A percentile compares a stretch with the other conserved stretches of the same genome.
phyloP scores from a whole-genome alignment of 2,113 vertebrate genomes.

The Corythaeola cristata region DNA sequence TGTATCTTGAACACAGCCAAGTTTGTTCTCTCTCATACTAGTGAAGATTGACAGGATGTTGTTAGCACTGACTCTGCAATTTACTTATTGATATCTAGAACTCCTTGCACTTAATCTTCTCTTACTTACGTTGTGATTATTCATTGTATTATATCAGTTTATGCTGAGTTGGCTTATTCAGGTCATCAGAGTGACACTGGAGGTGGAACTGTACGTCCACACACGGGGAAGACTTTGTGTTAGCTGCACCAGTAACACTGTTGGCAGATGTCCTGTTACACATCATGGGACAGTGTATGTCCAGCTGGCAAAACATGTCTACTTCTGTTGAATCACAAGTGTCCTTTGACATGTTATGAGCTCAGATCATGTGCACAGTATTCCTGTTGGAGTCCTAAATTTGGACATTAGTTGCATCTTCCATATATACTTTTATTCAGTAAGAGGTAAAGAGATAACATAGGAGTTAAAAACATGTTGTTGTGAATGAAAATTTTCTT shows the following conservation, averaged over 20 bases:
- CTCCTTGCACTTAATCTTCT: not conserved
- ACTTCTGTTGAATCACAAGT: not conserved
- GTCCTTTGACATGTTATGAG: not conserved
- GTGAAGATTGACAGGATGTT: not conserved
- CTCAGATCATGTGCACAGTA: not conserved
- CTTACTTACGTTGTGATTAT: not conserved
- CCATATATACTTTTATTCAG: not conserved
- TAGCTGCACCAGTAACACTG: not conserved
- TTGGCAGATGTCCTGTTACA: not conserved
- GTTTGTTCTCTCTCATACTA: not conserved
- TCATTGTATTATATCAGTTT: not conserved
- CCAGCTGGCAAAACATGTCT: not conserved
- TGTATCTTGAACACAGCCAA: not conserved
- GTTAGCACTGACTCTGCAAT: not conserved
- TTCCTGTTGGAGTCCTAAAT: not conserved
- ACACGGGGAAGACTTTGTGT: not conserved
- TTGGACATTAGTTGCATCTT: not conserved
- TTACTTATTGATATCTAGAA: not conserved
- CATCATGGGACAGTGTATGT: not conserved
- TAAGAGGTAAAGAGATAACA: not conserved
- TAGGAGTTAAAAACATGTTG: not conserved
- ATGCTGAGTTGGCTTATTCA: not conserved
- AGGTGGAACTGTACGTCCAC: not conserved
- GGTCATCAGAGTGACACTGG: not conserved
- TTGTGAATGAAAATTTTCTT: not conserved